A percentile compares a stretch with the other conserved stretches of the same genome.
Conservation (phyloP, 2,113 vertebrate species). For the Laticauda colubrina region DNA sequence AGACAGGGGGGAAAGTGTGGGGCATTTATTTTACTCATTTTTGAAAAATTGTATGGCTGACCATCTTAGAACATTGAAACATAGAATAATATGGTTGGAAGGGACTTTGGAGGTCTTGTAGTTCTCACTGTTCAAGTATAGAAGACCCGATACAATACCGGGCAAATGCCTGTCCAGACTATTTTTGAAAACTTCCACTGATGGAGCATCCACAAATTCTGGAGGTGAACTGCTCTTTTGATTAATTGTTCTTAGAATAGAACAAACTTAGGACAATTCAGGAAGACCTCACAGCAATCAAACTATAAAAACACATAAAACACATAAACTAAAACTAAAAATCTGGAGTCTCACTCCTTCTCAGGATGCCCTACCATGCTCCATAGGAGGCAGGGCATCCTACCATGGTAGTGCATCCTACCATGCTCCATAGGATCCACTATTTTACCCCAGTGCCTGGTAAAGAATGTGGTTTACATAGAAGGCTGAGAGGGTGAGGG, state of each 20-base stretch:
- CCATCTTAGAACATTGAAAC: not conserved
- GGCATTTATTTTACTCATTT: not conserved
- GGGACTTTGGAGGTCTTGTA: not conserved
- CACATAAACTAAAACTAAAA: not conserved
- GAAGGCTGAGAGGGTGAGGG: not conserved
- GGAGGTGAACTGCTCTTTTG: too few species aligned
- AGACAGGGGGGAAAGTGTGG: too few species aligned
- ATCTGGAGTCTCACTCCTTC: not conserved
- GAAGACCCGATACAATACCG: not conserved
- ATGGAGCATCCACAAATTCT: not conserved
- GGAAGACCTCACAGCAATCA: not conserved
- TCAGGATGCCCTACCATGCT: not conserved
- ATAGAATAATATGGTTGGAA: not conserved
- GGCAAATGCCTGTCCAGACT: not conserved
- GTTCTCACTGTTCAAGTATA: accelerated
- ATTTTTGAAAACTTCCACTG: not conserved
- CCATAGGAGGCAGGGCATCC: not conserved
- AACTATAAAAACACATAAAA: not conserved
- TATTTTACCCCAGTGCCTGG: not conserved
- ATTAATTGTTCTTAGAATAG: not conserved
- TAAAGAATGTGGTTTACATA: not conserved
- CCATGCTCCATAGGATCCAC: not conserved
- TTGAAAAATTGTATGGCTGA: not conserved
- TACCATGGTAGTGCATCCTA: not conserved
- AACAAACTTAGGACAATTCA: not conserved